Evolutionary conservation across 2,888 invertebrate genomes (phyloP), one percentile per base, ranked within the genome.

Genomic region (Gastracanthus pulcherrimus): DNA sequence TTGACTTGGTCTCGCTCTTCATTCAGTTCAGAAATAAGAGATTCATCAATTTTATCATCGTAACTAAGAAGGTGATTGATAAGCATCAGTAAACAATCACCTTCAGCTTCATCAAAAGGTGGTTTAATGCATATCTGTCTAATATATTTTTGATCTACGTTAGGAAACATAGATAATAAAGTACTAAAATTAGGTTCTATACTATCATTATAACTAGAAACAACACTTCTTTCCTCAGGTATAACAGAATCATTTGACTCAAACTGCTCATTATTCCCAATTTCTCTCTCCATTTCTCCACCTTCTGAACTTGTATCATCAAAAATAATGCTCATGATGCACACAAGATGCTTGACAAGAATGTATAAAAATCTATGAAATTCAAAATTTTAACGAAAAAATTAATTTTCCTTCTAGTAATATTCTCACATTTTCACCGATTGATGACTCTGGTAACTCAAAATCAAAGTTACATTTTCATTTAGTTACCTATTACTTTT

Each of bases 101-200:
- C 48, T 13, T 41, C 38, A 19, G n/a, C 38, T 9, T 58, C 45
- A 38, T 81, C 23, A 23, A 76, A 76, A 6, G 84, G 80, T 11
- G 81, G 77, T 1, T 76, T 16, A 3, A 81, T 41, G 11, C 84
- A 76, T 11, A 84, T 69, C 51, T 79, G 6, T 71, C 23, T 64
- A 6, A 84, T 84, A n/a, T 72, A 75, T 13, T 38, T 51, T 16
- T 26, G 3, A 26, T 80, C 23, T 1, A 74, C n/a, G 16, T 80
- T 64, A 0, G 82, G 82, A 64, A 81, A 81, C 45, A 81, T 81
- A 5, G 31, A n/a, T n/a, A 78, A 6, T 23, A 78, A 71, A 13
- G 29, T 41, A 60, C 5, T 60, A 16, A 62, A 70, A 70, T 78
- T 29, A 29, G 29, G 9, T 51, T 71, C 55, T 23, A 62, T 62